Evolutionary conservation across 2,113 vertebrate species (phyloP), one percentile per base, ranked within the genome.

Genomic region (Zapornia atra): DNA sequence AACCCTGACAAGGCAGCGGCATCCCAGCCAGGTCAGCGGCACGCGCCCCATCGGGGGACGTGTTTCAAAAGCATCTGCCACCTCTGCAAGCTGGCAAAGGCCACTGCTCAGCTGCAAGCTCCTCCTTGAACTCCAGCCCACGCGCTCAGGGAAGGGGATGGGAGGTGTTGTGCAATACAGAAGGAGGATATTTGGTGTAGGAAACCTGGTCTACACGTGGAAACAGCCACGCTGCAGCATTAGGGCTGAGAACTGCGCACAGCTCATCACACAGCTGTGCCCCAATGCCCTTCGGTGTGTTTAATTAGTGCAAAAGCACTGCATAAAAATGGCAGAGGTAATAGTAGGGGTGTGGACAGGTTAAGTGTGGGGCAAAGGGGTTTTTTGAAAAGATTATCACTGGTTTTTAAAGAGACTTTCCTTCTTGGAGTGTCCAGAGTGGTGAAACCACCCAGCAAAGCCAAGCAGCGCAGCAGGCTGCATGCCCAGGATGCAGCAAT

Each of bases 1-100:
- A 90, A 87, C 2, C 22, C 36, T 20, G 1, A 3, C 0, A 8
- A 75, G 70, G 40, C 42, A 31, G 83, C 70, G 73, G 59, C 29
- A 14, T 29, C 56, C 65, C 3, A 16, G n/a, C 15, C 3, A 10
- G 65, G 44, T 26, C 51, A 65, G 60, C 24, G 33, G 38, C 34
- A 60, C 5, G 1, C 1, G 7, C 24, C 40, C 24, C 4, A 0
- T 2, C 2, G 1, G 38, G 38, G 42, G 28, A 36, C 0, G 3
- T 5, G 48, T 25, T 86, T 51, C 10, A 1, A 31, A 78, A 78
- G 73, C 42, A 66, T 48, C 60, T 8, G 1, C 10, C 65, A 31
- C 46, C 25, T 19, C 69, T 68, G 31, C 29, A 11, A 78, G 28
- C 25, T 44, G 76, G 21, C 2, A 0, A 70, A 61, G 56, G 50